Base-by-base conservation (phyloP, 1,140 invertebrate genomes). In the Nautilus pompilius region DNA sequence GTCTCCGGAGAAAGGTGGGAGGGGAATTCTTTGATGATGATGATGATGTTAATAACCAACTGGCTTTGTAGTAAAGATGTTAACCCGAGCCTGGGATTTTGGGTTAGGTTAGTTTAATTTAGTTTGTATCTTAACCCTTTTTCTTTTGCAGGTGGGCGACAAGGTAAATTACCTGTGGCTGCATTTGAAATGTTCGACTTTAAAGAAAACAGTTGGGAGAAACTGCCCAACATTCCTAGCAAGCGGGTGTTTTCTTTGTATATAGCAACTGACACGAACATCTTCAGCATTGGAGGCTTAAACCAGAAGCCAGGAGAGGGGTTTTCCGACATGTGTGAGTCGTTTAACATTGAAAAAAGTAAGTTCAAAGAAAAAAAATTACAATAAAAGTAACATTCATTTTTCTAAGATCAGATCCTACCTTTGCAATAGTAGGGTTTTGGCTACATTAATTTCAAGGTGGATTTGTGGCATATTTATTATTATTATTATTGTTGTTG, bases 191-290 rank as follows among this genome's bases (percentile, higher is more conserved):
- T 72, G 24, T 81, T 70, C 65, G 75, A 81, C 59, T 79, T 82
- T 65, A 55, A 32, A n/a, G 65, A 65, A 30, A 67, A 73, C 15
- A 77, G 73, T 36, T 82, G 80, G 80, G 45, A 62, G 22, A 60
- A 68, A 49, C 59, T 81, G 33, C 71, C 73, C 15, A 61, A 76
- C 51, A 68, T 82, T 49, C 80, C 80, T 2, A 74, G 71, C 61
- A 79, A 79, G 62, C 62, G 79, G 29, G 79, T 82, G 26, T 82
- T 82, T 75, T 69, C 78, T 24, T 70, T 77, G 66, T 80, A 81
- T 62, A 60, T 68, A 10, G 48, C 68, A 6, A 63, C 68, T 34
- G 76, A 77, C 53, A 73, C 69, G 8, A 71, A 77, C 58, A 76
- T 82, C 33, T 75, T 75, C 67, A 80, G 77, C 67, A 67, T 81